These are phyloP conservation scores for Elgonia sp. DNA, from an alignment of 2,888 invertebrate genomes.

Conservation along the genomic window DNA sequence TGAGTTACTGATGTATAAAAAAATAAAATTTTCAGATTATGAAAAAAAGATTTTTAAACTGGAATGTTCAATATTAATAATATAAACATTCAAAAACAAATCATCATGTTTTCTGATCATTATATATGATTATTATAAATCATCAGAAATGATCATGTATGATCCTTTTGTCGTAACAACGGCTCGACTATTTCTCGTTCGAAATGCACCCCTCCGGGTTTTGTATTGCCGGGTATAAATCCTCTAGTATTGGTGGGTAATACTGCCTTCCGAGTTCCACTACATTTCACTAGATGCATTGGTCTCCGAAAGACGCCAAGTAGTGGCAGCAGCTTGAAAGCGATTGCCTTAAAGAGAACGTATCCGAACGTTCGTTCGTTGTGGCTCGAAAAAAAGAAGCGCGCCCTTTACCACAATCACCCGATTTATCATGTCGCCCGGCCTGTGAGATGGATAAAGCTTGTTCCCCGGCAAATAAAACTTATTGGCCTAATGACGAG, in stretches of 20 bases:
- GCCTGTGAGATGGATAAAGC: constrained; percentile 55
- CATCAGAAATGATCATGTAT: constrained; percentile 51
- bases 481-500: constrained; percentile 37
- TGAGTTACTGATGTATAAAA: too few species aligned
- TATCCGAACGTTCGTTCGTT: constrained; percentile 70
- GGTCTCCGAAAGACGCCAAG: constrained; percentile 77
- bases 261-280: constrained; percentile 82
- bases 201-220: constrained; percentile 65
- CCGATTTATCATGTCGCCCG: constrained; percentile 60
- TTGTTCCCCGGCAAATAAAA: constrained; percentile 37
- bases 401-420: constrained; percentile 68
- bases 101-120: background rate
- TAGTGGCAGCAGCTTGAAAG: constrained; percentile 74
- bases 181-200: constrained; percentile 53
- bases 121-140: constrained; percentile 40
- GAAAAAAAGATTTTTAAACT: too few species aligned
- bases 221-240: constrained; percentile 81
- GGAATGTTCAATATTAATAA: too few species aligned
- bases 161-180: constrained; percentile 53
- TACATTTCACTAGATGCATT: constrained; percentile 83
- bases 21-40: too few species aligned
- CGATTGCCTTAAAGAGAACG: constrained; percentile 80
- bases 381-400: constrained; percentile 39
- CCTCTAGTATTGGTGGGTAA: constrained; percentile 83
- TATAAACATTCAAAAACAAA: too few species aligned